Evolutionary conservation across 1,140 invertebrate species (phyloP), one percentile per base, ranked within the genome.

Genomic region (Plectrocnemia conspersa): DNA sequence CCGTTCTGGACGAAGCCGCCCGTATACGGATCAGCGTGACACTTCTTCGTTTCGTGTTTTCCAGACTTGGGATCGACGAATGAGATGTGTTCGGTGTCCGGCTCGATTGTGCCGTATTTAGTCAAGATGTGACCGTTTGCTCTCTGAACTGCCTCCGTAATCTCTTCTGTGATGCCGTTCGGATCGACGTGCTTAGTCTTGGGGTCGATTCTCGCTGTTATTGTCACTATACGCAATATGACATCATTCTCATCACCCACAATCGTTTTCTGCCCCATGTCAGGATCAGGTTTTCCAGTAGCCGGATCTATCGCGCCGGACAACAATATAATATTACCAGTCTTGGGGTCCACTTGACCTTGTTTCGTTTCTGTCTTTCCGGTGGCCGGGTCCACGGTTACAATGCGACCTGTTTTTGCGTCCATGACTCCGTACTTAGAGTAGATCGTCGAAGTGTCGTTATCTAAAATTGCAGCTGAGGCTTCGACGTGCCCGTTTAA

Each of bases 101-200:
- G 77, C 63, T 81, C 78, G 52, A 81, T 79, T 48, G 79, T 75
- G 33, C 79, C 79, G 62, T 79, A 79, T 65, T 79, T 78, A 15
- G 78, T 78, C 44, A 80, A 76, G 47, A 81, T 79, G 62, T 77
- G 78, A 15, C 78, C 78, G 61, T 79, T 63, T 25, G 76, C 63
- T 50, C 77, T 73, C 44, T 76, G 68, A 57, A 77, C 72, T 32
- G 72, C 78, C 52, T 75, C 67, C 3, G 71, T 72, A n/a, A 70
- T 72, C 59, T 79, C 77, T 54, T 78, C 74, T 23, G 73, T 74
- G 1, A 74, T 72, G 35, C 75, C 71, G 18, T 67, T 75, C 1
- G 69, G 66, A 62, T 84, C 82, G 21, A 82, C 67, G 57, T 78
- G 77, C 53, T 80, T 80, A 7, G 70, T 73, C 60, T 76, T 77